Evolutionary conservation across 2,113 vertebrate species (phyloP), one percentile per base, ranked within the genome.

Genomic region (Empidonax traillii): DNA sequence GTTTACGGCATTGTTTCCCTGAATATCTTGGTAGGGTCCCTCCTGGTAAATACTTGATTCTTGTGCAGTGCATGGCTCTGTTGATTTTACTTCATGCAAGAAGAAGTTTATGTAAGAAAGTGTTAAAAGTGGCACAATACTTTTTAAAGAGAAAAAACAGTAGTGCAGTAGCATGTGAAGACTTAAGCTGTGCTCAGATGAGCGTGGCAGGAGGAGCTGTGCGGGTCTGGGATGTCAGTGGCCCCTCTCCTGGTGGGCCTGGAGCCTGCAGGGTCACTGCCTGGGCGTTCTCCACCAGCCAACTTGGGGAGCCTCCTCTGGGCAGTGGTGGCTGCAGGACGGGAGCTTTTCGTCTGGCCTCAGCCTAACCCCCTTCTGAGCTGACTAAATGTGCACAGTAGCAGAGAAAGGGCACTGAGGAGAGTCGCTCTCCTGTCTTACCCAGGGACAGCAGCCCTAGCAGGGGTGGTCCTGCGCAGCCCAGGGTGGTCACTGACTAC

Each of bases 241-340:
- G 23, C 77, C 79, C 59, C 55, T 31, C 16, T 1, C 5, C 21
- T 0, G 10, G 6, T 23, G 75, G 46, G 28, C 33, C 53, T 8
- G 74, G 22, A 30, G 78, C 41, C 52, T 4, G 2, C 43, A 10
- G 53, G 6, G 61, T 22, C 51, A 4, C n/a, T 4, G 0, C 49
- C 9, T 12, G 68, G 22, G 9, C 2, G 0, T 44, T 59, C 41
- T n/a, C 43, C 75, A 4, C 6, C 37, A 14, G 61, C 35, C 27
- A 14, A 72, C 39, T 56, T 0, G 0, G 31, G 65, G 39, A 68
- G 1, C 18, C 49, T 33, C 16, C 56, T 58, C 6, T 31, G 75
- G 49, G 67, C 44, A 63, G 62, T 2, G 0, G 22, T 18, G 88
- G 23, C 73, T 84, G 63, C 3, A 1, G 2, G 11, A 47, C 21